Conservation (phyloP, 2,797 vertebrate genomes). For the Lagorchestes hirsutus region DNA sequence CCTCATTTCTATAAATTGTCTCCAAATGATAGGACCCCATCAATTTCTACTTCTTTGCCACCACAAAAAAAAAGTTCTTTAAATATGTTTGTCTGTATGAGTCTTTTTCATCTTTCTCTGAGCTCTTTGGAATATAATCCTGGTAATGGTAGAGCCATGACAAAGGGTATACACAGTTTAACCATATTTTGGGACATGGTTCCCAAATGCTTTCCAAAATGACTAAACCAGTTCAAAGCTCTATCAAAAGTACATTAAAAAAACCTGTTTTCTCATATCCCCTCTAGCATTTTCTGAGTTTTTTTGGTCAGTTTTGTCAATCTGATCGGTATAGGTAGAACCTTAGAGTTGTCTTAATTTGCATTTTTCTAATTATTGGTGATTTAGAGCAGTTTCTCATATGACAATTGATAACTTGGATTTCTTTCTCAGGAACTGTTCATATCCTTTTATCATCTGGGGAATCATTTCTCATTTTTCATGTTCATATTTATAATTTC, state of each 20-base stretch:
- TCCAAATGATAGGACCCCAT: not conserved
- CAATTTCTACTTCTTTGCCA: not conserved
- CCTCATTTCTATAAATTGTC: not conserved
- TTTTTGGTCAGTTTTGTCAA: not conserved
- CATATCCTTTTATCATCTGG: not conserved
- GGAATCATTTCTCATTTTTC: not conserved
- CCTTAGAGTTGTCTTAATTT: not conserved
- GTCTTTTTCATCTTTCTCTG: not conserved
- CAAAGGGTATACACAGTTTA: not conserved
- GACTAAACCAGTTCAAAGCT: not conserved
- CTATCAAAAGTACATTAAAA: not conserved
- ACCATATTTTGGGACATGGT: not conserved
- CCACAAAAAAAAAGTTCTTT: not conserved
- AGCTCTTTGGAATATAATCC: not conserved
- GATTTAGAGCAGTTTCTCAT: not conserved
- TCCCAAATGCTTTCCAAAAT: not conserved
- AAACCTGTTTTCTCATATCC: not conserved
- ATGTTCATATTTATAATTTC: not conserved
- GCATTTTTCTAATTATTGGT: not conserved
- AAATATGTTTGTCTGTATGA: not conserved
- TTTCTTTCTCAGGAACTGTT: not conserved
- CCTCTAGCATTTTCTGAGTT: not conserved
- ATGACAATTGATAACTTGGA: not conserved
- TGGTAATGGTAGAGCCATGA: not conserved
- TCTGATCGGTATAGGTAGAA: not conserved